These are phyloP conservation scores for Magallana gigas DNA, from an alignment of 1,140 invertebrate species.

Conservation along the genomic window DNA sequence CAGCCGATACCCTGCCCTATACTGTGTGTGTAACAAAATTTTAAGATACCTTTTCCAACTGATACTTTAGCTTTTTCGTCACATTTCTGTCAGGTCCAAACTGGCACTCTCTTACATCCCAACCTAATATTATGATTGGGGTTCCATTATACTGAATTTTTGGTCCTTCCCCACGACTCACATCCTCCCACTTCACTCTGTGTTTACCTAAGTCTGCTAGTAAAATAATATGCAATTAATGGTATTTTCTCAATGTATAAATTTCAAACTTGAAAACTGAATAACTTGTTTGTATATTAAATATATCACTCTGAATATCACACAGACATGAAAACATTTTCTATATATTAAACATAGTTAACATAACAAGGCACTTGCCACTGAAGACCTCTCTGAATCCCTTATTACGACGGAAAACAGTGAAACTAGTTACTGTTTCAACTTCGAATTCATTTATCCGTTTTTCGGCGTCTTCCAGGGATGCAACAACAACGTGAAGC, in stretches of 20 bases:
- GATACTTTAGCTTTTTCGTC: slow-evolving; percentile 1
- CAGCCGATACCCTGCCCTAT: too few relatives aligned
- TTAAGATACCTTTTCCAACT: slow-evolving; percentile 14
- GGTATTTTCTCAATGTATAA: too few relatives aligned
- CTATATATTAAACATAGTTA: not conserved
- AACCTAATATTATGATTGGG: slow-evolving; percentile 23
- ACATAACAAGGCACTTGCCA: not conserved
- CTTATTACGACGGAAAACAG: slow-evolving; percentile 29
- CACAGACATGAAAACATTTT: not conserved
- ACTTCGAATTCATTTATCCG: slow-evolving; percentile 6
- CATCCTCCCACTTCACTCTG: slow-evolving; percentile 26
- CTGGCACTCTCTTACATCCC: slow-evolving; percentile 37
- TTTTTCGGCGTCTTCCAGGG: not conserved
- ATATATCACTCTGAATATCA: not conserved
- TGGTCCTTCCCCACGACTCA: not conserved
- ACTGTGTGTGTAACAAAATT: not conserved
- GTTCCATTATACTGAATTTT: slow-evolving; percentile 18
- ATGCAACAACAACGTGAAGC: not conserved
- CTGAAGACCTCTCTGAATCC: not conserved
- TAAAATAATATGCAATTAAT: not conserved
- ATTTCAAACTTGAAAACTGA: too few relatives aligned
- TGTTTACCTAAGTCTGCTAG: slow-evolving; percentile 1
- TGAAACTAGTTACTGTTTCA: slow-evolving; percentile 1
- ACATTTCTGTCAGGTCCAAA: slow-evolving; percentile 36
- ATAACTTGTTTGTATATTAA: too few relatives aligned